Conservation (phyloP, 2,888 invertebrate species). For the Drosophila trichaetosa region DNA sequence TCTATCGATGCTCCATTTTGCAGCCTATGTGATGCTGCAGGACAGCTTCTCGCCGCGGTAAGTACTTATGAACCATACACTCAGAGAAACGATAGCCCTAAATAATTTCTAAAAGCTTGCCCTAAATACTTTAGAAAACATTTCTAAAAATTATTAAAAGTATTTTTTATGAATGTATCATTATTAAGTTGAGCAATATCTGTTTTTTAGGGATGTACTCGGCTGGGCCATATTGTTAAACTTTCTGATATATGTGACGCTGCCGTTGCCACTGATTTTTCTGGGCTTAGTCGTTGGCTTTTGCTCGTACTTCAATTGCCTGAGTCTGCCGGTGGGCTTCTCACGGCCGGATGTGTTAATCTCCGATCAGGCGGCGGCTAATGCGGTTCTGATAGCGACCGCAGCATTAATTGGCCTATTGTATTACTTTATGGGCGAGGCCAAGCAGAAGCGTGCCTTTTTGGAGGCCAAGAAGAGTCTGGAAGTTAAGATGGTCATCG, state of each 20-base stretch:
- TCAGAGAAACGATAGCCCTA: background rate
- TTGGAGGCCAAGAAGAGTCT: constrained; percentile 95
- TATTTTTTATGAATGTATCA: background rate
- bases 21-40: constrained; percentile 88
- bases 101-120: background rate
- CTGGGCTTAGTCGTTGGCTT: constrained; percentile 87
- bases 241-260: constrained; percentile 90
- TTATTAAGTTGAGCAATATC: background rate
- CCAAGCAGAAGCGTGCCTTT: constrained; percentile 94
- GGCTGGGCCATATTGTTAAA: constrained; percentile 90
- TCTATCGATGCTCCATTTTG: constrained; percentile 87
- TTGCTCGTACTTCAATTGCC: constrained; percentile 87
- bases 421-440: constrained; percentile 91
- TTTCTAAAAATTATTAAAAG: background rate
- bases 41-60: constrained; percentile 85
- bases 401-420: constrained; percentile 91
- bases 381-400: constrained; percentile 89
- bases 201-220: constrained; percentile 86
- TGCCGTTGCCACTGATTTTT: constrained; percentile 89
- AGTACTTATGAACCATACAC: constrained; percentile 17
- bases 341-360: constrained; percentile 86
- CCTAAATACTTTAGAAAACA: background rate
- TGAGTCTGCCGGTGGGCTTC: constrained; percentile 87
- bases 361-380: constrained; percentile 88
- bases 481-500: constrained; percentile 95